phyloP scores from a whole-genome alignment of 2,113 vertebrate genomes.

The Chaenogobius annularis region DNA sequence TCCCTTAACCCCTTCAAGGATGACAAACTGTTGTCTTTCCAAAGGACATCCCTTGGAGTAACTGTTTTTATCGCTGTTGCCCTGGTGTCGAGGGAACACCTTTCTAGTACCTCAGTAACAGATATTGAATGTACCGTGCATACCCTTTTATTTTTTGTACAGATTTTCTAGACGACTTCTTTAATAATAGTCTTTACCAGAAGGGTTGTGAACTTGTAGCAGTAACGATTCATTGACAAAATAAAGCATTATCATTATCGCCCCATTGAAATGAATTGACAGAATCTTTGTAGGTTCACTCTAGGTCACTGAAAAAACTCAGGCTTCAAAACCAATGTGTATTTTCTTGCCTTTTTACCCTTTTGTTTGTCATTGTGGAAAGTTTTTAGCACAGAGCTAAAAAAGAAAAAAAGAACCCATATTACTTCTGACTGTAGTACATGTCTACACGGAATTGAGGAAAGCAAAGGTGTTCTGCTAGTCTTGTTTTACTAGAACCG shows the following conservation, averaged over 20 bases:
- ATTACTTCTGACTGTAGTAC: conserved; percentile 35
- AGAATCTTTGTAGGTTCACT: conserved; percentile 41
- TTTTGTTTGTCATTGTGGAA: conserved; percentile 48
- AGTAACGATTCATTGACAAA: conserved; percentile 51
- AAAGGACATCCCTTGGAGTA: conserved; percentile 72
- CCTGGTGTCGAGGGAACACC: conserved; percentile 77
- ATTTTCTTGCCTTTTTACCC: conserved; percentile 46
- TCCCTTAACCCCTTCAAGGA: conserved; percentile 44
- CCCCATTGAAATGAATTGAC: conserved; percentile 51
- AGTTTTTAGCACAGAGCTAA: conserved; percentile 59
- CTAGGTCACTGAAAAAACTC: conserved; percentile 55
- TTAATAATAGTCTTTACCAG: conserved; percentile 71
- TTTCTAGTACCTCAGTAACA: conserved; percentile 86
- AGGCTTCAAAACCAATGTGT: conserved; percentile 55
- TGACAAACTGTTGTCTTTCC: conserved; percentile 71
- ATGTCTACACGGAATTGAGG: conserved; percentile 34
- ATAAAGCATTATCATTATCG: conserved; percentile 4
- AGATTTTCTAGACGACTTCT: conserved; percentile 75
- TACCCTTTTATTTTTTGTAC: conserved; percentile 78
- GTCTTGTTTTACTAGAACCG: conserved; percentile 46
- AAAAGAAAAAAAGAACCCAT: background rate
- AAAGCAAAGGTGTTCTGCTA: conserved; percentile 49
- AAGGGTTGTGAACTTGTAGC: conserved; percentile 71
- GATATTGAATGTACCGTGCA: conserved; percentile 86
- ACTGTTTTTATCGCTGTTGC: conserved; percentile 74